Percentiles rank a stretch among this genome's conserved stretches.
Evolutionary conservation across 2,888 invertebrate genomes (phyloP).

Genomic region (Cryptus armator): DNA sequence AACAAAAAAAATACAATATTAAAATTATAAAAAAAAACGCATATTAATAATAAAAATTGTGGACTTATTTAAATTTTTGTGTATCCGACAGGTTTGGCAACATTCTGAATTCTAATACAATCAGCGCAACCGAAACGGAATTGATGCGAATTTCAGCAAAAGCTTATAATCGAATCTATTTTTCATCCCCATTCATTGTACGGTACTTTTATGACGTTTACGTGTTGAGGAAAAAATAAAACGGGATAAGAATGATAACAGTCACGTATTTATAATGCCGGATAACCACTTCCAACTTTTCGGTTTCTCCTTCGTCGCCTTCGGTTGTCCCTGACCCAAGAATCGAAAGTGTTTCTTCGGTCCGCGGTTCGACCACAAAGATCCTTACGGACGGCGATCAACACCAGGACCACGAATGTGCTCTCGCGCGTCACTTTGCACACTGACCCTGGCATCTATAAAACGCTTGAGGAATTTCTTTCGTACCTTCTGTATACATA

Average conservation of each 20-base stretch:
- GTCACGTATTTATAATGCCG: not conserved
- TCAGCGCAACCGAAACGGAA: not conserved
- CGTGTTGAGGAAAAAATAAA: not conserved
- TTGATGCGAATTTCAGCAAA: not conserved
- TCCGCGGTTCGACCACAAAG: slow-evolving; percentile 57
- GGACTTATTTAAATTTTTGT: not conserved
- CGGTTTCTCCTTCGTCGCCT: slow-evolving; percentile 72
- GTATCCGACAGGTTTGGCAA: not conserved
- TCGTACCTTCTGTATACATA: not conserved
- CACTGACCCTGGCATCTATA: slow-evolving; percentile 58
- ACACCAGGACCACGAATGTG: slow-evolving; percentile 32
- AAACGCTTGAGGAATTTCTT: slow-evolving; percentile 37
- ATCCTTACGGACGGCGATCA: slow-evolving; percentile 39
- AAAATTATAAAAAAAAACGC: too few species aligned
- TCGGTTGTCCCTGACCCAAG: slow-evolving; percentile 76
- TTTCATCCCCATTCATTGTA: not conserved
- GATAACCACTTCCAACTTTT: slow-evolving; percentile 58
- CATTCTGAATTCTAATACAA: not conserved
- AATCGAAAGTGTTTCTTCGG: slow-evolving; percentile 76
- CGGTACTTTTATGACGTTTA: not conserved
- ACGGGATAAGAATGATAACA: not conserved
- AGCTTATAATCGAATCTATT: not conserved
- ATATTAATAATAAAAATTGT: too few species aligned
- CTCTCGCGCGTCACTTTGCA: slow-evolving; percentile 42
- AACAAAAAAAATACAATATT: too few species aligned